Base-by-base conservation (phyloP, 2,113 vertebrate genomes). In the Rhodinocichla rosea region DNA sequence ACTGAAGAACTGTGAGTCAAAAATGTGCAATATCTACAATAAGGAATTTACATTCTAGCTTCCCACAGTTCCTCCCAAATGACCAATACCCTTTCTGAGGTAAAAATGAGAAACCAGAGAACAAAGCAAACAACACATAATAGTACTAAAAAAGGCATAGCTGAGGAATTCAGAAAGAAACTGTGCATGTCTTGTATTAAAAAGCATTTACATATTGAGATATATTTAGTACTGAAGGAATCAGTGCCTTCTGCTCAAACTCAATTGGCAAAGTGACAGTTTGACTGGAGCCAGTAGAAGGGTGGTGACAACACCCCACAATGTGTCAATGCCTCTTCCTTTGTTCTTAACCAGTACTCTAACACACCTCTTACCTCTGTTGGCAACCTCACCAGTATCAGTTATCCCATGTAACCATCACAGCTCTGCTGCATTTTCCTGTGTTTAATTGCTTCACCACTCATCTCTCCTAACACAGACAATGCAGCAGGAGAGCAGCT, bases 1-100 rank as follows among this genome's bases (percentile, higher is more conserved):
- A 45, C 39, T 39, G 30, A 90, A 92, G 64, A 94, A 70, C 62
- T 85, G 67, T 92, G 92, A 97, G 91, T 96, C 94, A 96, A 89
- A 93, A 87, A 91, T 90, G 67, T 95, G 85, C 83, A 76, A 17
- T 60, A 91, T 82, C 91, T 91, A 93, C 89, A 93, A 64, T 42
- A 89, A 81, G 82, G 70, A 95, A 94, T 96, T 95, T 93, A 89
- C 77, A 75, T 88, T 73, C 81, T 76, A 83, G 81, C 88, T 95
- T 96, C 94, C 91, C 91, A 96, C 90, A 83, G 89, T 87, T 96
- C 53, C 77, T 83, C 88, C 69, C 71, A 80, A 92, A 90, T 74
- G 94, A 95, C 93, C 77, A 2, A 69, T 92, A 86, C 64, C 42
- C 70, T 87, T 95, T 93, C 88, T 53, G 59, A 90, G 53, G 70